A percentile compares a stretch with the other conserved stretches of the same genome.
Conservation (phyloP, 2,888 invertebrate genomes). For the Polyommatus icarus region DNA sequence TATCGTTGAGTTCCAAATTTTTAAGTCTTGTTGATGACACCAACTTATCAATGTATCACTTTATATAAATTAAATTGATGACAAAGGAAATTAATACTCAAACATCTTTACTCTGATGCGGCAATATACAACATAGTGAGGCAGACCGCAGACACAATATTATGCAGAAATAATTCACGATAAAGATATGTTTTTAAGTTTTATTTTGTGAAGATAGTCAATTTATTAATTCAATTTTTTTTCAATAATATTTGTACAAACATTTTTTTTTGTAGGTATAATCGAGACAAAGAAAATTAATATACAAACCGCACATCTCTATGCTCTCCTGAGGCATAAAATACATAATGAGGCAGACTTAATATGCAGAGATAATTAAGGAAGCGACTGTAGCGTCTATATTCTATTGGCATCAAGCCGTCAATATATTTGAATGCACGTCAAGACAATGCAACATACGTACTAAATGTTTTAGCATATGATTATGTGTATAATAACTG, state of each 20-base stretch:
- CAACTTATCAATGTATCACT: background rate
- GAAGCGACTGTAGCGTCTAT: conserved; percentile 22
- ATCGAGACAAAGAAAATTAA: background rate
- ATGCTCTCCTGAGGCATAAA: background rate
- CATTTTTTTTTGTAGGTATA: background rate
- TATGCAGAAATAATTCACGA: conserved; percentile 5
- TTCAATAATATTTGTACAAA: no score
- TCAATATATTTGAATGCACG: conserved; percentile 37
- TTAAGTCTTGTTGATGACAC: background rate
- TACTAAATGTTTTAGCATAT: conserved; percentile 28
- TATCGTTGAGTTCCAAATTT: background rate
- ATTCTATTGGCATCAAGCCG: conserved; percentile 30
- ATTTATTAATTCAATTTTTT: no score
- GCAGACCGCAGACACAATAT: background rate
- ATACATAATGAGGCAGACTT: background rate
- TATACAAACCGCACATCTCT: background rate
- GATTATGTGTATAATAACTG: conserved; percentile 19
- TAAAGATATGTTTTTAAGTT: no score
- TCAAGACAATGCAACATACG: conserved; percentile 34
- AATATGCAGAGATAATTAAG: conserved; percentile 28
- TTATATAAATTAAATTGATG: background rate
- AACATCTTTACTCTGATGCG: background rate
- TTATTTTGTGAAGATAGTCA: no score
- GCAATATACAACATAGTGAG: background rate
- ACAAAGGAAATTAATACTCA: background rate